Percentiles rank a stretch among this genome's conserved stretches.
Evolutionary conservation across 2,888 invertebrate species (phyloP).

Genomic region (Ennomos fuscantarius): DNA sequence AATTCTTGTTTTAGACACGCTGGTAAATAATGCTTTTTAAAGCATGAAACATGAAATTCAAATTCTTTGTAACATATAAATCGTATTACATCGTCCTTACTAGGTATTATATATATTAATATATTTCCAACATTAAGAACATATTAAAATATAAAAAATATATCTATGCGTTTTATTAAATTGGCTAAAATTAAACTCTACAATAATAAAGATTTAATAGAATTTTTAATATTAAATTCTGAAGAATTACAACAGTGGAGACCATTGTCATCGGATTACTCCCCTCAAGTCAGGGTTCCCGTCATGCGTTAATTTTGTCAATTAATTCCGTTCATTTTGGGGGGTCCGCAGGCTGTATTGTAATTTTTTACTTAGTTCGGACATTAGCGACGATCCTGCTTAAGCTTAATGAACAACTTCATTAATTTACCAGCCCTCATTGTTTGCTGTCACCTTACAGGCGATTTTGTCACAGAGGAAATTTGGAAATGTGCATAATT

Average conservation of each 20-base stretch:
- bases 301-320: slow-evolving; percentile 36
- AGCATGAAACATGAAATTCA: too few species aligned
- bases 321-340: slow-evolving; percentile 37
- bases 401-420: slow-evolving; percentile 78
- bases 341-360: slow-evolving; percentile 40
- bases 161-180: too few species aligned
- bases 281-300: slow-evolving; percentile 20
- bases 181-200: background rate
- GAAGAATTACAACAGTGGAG: slow-evolving; percentile 11
- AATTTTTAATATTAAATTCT: slow-evolving; percentile 19
- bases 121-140: too few species aligned
- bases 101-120: too few species aligned
- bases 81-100: too few species aligned
- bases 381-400: slow-evolving; percentile 74
- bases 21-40: too few species aligned
- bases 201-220: slow-evolving; percentile 4
- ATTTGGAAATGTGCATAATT: too few species aligned
- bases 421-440: slow-evolving; percentile 69
- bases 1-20: too few species aligned
- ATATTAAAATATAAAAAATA: too few species aligned
- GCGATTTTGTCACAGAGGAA: too few species aligned
- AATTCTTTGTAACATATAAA: too few species aligned
- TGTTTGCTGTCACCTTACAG: slow-evolving; percentile 23
- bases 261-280: slow-evolving; percentile 24
- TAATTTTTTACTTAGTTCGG: slow-evolving; percentile 56